A percentile compares a stretch with the other conserved stretches of the same genome.
Conservation (phyloP, 1,140 invertebrate genomes). For the Caenorhabditis inopinata region DNA sequence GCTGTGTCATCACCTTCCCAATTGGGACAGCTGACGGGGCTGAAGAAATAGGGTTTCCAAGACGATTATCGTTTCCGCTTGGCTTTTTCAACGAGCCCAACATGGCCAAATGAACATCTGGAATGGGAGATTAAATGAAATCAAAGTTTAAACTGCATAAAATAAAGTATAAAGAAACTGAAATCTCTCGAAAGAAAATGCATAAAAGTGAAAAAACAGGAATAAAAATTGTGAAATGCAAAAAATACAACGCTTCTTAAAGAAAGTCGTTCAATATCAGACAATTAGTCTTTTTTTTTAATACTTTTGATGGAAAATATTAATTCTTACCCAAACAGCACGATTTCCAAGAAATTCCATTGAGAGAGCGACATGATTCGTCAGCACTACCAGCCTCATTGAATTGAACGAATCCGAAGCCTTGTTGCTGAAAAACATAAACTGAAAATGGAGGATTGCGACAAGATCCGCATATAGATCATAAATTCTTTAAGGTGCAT, state of each 20-base stretch:
- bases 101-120: conserved; percentile 47
- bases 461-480: too few species aligned
- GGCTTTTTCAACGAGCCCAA: conserved; percentile 27
- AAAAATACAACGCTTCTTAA: not conserved
- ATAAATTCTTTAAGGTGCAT: too few species aligned
- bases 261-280: not conserved
- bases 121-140: not conserved
- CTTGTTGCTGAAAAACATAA: conserved; percentile 32
- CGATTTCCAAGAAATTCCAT: conserved; percentile 40
- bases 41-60: not conserved
- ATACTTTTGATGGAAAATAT: not conserved
- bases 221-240: not conserved
- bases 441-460: too few species aligned
- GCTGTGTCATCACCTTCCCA: not conserved
- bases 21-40: not conserved
- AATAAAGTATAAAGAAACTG: not conserved
- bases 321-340: conserved; percentile 30
- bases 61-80: not conserved
- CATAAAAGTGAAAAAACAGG: not conserved
- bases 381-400: conserved; percentile 28
- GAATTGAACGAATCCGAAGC: conserved; percentile 46
- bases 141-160: not conserved
- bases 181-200: not conserved
- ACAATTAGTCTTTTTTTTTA: too few species aligned
- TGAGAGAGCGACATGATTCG: conserved; percentile 23